These are phyloP conservation scores for Rousettus madagascariensis DNA, from an alignment of 2,797 vertebrate genomes.

Conservation along the genomic window DNA sequence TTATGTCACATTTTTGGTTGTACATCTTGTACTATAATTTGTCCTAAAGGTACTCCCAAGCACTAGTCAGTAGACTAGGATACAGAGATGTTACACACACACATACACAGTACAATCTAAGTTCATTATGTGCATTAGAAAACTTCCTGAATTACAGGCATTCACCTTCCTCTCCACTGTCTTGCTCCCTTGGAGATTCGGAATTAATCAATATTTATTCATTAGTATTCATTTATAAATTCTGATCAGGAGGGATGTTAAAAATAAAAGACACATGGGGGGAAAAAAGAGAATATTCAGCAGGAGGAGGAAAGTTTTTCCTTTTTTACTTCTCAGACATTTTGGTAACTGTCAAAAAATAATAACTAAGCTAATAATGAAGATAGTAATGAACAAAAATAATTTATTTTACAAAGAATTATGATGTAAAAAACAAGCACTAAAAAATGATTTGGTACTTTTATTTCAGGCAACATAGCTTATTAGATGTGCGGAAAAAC, in stretches of 20 bases:
- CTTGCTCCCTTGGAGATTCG: not conserved
- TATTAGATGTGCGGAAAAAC: not conserved
- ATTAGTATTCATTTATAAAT: constrained; percentile 5
- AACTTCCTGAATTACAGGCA: not conserved
- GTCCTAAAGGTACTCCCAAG: not conserved
- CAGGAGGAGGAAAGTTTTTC: not conserved
- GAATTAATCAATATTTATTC: not conserved
- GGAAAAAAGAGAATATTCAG: not conserved
- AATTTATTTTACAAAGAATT: not conserved
- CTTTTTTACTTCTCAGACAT: not conserved
- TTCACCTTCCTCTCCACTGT: not conserved
- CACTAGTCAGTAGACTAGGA: not conserved
- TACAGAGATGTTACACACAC: not conserved
- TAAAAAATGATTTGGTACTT: constrained; percentile 32
- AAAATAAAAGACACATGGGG: not conserved
- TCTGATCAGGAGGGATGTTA: constrained; percentile 21
- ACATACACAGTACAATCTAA: too few species aligned
- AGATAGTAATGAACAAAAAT: too few species aligned
- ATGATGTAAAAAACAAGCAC: not conserved
- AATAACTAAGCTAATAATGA: not conserved
- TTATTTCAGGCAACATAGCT: not conserved
- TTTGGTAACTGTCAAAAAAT: not conserved
- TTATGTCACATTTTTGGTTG: not conserved
- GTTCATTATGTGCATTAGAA: not conserved
- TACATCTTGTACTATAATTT: not conserved